These are phyloP conservation scores for Echinometra lucunter DNA, from an alignment of 53 echinoderm and acorn worm genomes.

Conservation along the genomic window DNA sequence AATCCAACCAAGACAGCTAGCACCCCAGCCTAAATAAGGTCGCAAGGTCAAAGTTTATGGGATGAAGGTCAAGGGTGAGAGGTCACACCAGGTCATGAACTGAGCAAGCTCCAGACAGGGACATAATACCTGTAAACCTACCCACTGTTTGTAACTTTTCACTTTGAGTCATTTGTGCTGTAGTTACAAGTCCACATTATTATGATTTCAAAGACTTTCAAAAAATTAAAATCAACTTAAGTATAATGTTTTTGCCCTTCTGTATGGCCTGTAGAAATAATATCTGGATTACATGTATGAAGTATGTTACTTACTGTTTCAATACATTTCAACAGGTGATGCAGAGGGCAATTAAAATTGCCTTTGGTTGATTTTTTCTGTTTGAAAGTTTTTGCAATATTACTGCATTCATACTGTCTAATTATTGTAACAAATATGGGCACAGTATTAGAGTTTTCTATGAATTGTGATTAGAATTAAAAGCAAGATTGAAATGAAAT, in stretches of 20 bases:
- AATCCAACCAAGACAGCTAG: constrained; percentile 6
- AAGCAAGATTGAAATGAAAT: not conserved
- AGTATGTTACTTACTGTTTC: too few relatives aligned
- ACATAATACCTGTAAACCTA: constrained; percentile 49
- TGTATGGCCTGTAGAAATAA: too few relatives aligned
- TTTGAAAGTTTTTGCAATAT: too few relatives aligned
- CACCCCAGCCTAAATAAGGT: constrained; percentile 7
- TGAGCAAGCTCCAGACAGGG: constrained; percentile 56
- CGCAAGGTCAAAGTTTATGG: constrained; percentile 64
- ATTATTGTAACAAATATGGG: not conserved
- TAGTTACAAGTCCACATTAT: not conserved
- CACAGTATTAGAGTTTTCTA: not conserved
- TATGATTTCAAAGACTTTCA: not conserved
- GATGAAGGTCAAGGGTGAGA: constrained; percentile 66
- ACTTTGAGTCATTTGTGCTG: not conserved
- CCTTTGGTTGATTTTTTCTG: too few relatives aligned
- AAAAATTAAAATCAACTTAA: too few relatives aligned
- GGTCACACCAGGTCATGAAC: constrained; percentile 67
- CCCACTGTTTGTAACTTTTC: constrained; percentile 62
- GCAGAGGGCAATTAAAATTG: too few relatives aligned
- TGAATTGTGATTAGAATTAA: not conserved
- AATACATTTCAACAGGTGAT: too few relatives aligned
- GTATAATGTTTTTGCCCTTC: too few relatives aligned
- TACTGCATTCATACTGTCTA: too few relatives aligned
- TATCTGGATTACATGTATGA: too few relatives aligned